Evolutionary conservation across 2,888 invertebrate genomes (phyloP), one percentile per base, ranked within the genome.

Genomic region (Herminia tarsipennalis): DNA sequence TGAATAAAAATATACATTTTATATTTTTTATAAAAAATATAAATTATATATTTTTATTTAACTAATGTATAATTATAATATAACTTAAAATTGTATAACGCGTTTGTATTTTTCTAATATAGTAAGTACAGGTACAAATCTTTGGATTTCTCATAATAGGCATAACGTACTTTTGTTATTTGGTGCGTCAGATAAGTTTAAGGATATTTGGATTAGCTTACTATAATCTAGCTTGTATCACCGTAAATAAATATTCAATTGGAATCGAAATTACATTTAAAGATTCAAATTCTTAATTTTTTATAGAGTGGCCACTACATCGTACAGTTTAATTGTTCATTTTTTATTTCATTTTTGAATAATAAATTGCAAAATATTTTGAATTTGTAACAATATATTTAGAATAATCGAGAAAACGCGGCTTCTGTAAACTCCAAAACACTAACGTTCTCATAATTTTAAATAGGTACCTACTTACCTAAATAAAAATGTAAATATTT

Each of bases 231-330:
- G 75, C 73, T 65, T 66, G 61, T 53, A 66, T 58, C 47, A 45
- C 41, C 33, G 70, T 76, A 75, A 79, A 76, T 66, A 60, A 75
- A 82, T 72, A 72, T 69, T 67, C 69, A 67, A 73, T 64, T 76
- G 58, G 76, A 79, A 80, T 73, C 62, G 72, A 78, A 36, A 74
- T 53, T 50, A 55, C 29, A 29, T 48, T 37, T 49, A 62, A 37
- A 59, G 48, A 61, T 65, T 55, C 66, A 62, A 66, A 67, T 58
- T 53, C 66, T 66, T 66, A 82, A 65, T 66, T 57, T 67, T 73
- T 78, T 73, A 84, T 69, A 87, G 86, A 87, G 56, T 78, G 77
- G 86, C 88, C 88, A 87, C 86, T 65, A 72, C 81, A 63, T 79
- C 73, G 70, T 61, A 75, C 83, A 83, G 82, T 75, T 72, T 34